Base-by-base conservation (phyloP, 53 echinoderm and acorn worm genomes). In the Astropecten irregularis region DNA sequence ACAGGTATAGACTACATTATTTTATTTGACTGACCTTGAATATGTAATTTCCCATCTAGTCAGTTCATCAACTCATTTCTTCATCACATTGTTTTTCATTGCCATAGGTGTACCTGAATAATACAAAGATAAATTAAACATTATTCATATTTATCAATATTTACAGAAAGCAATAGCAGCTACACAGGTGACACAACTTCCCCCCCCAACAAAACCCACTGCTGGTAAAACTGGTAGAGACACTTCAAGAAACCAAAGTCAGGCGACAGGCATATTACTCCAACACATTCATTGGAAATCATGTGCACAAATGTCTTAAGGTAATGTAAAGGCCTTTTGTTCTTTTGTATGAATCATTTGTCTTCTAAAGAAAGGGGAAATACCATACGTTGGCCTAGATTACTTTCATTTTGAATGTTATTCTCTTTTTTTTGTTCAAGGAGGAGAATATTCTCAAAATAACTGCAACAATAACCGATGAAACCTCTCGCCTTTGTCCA, bases 271-370 rank as follows among this genome's bases (percentile, higher is more conserved):
- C n/a, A n/a, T n/a, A n/a, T n/a, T n/a, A n/a, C n/a, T n/a, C n/a
- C n/a, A 69, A 56, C 9, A 23, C 81, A 26, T 90, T 90, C 62
- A 79, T 90, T 14, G 90, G 90, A 19, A 90, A 90, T 71, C 90
- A 90, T 77, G 90, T 90, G 13, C 79, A 85, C 65, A 90, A 90
- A 66, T 90, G 90, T 68, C 71, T 77, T 2, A 55, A 85, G 85
- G 90, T 90, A 60, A 46, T n/a, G n/a, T n/a, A 14, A 46, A 14
- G 8, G 47, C 8, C 14, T 46, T 46, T 8, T 14, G 14, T 9
- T 14, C 8, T 46, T 46, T 46, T 46, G 8, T 9, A 46, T 14
- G 14, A 46, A 9, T 46, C 14, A 9, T 9, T 9, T 9, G 14
- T 36, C 2, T 15, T 64, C n/a, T 37, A 34, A 34, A 64, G 18